phyloP scores from a whole-genome alignment of 2,888 invertebrate species.

The Chrysina gloriosa region DNA sequence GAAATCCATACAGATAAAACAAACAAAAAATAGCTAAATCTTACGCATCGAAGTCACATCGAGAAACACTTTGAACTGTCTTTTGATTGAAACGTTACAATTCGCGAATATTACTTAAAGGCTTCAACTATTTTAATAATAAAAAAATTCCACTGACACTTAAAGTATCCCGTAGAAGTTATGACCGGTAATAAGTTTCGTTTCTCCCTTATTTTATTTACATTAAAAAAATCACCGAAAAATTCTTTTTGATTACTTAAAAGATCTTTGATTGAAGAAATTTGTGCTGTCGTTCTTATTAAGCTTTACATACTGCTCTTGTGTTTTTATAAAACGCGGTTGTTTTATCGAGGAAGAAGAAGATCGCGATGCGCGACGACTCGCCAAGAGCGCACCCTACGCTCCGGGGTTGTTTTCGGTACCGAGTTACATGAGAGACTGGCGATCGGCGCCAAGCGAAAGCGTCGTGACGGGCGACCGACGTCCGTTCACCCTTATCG shows the following conservation, averaged over 20 bases:
- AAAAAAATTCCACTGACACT: no score
- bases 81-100: no score
- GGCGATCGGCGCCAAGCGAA: constrained; percentile 45
- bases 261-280: no score
- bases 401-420: constrained; percentile 49
- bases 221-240: no score
- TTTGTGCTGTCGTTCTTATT: no score
- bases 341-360: neutral
- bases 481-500: constrained; percentile 58
- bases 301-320: no score
- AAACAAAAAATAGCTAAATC: constrained; percentile 34
- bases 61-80: no score
- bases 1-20: neutral
- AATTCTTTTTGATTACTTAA: no score
- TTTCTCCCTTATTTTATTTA: no score
- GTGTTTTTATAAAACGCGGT: neutral
- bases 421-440: constrained; percentile 51
- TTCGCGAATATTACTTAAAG: neutral
- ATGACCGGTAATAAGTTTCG: no score
- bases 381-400: constrained; percentile 9
- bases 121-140: no score
- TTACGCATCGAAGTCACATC: constrained; percentile 27
- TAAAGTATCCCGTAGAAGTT: no score
- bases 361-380: constrained; percentile 46
- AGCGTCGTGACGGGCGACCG: constrained; percentile 49